These are phyloP conservation scores for Dinocampus coccinellae DNA, from an alignment of 2,888 invertebrate species.

Conservation along the genomic window DNA sequence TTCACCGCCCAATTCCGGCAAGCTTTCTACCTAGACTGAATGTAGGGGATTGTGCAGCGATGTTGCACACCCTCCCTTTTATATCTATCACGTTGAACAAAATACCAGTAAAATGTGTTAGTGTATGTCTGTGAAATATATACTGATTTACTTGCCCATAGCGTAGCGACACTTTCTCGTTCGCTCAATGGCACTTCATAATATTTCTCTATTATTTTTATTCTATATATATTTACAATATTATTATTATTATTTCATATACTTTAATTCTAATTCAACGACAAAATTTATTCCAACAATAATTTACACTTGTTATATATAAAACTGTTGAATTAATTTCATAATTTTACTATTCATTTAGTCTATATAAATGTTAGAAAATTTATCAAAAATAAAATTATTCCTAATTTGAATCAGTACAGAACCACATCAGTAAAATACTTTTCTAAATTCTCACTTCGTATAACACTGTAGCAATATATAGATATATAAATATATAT, in stretches of 20 bases:
- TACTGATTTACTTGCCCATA: constrained; percentile 5
- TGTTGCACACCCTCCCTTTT: constrained; percentile 16
- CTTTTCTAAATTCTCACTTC: not conserved
- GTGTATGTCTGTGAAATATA: not conserved
- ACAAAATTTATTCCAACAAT: not conserved
- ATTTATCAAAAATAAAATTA: not conserved
- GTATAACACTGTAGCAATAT: not conserved
- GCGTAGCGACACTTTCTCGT: not conserved
- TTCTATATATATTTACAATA: too few relatives aligned
- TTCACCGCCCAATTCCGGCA: constrained; percentile 5
- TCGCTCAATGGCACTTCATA: not conserved
- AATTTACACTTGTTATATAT: not conserved
- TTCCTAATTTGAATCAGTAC: not conserved
- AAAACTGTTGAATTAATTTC: not conserved
- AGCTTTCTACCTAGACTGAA: constrained; percentile 23
- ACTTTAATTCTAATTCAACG: not conserved
- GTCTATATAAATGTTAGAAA: not conserved
- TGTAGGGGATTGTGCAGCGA: constrained; percentile 10
- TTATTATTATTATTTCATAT: too few relatives aligned
- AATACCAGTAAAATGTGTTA: not conserved
- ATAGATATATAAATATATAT: not conserved
- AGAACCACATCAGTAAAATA: not conserved
- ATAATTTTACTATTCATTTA: not conserved
- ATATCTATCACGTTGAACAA: constrained; percentile 28
- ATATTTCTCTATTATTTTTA: not conserved